Conservation (phyloP, 2,797 vertebrate species). For the Dendrocincla fuliginosa region DNA sequence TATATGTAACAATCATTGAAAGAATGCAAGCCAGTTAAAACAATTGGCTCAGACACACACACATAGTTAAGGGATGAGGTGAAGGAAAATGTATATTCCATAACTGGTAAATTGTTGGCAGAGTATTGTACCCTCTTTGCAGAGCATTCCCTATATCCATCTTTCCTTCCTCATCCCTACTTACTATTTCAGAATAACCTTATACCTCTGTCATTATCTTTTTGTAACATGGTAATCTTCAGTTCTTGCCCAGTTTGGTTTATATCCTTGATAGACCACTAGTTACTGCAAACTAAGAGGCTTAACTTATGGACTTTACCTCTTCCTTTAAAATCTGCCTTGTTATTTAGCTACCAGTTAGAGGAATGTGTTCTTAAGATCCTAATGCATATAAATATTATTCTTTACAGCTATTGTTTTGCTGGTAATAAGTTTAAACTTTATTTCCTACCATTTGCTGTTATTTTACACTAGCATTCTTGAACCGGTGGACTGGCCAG, state of each 20-base stretch:
- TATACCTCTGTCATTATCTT: not conserved
- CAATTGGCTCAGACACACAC: not conserved
- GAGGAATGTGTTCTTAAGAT: not conserved
- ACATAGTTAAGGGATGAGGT: rapidly evolving
- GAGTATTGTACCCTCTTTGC: not conserved
- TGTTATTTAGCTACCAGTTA: not conserved
- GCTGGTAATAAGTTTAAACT: not conserved
- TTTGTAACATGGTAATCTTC: not conserved
- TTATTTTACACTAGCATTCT: not conserved
- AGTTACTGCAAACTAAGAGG: not conserved
- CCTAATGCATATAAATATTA: not conserved
- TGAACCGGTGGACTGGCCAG: not conserved
- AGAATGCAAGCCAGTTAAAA: not conserved
- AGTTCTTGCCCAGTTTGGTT: not conserved
- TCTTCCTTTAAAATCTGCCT: not conserved
- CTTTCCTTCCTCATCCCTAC: not conserved
- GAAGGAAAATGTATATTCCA: not conserved
- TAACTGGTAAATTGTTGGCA: not conserved
- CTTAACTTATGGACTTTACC: not conserved
- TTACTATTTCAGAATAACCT: not conserved
- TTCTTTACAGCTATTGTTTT: not conserved
- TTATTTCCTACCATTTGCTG: not conserved
- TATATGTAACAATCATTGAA: not conserved
- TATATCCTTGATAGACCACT: not conserved
- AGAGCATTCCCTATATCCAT: not conserved